These are phyloP conservation scores for Plebejus melissa DNA, from an alignment of 2,888 invertebrate species.

Conservation along the genomic window DNA sequence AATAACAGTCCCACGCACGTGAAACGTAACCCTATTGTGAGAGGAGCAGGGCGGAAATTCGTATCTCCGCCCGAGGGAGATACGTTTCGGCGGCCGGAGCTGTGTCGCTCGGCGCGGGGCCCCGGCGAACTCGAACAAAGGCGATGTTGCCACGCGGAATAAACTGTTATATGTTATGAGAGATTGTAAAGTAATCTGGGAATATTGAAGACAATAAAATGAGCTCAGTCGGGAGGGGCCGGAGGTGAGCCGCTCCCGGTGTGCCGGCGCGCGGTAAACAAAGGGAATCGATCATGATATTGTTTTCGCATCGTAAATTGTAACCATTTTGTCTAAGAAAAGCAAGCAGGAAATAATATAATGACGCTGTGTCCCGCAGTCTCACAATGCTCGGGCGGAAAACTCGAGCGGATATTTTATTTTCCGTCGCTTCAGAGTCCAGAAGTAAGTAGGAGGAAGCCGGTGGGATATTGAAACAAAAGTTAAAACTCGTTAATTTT, in stretches of 20 bases:
- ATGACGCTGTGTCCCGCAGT: not conserved
- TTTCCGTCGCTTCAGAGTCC: not conserved
- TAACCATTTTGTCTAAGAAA: conserved; percentile 7
- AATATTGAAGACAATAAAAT: conserved; percentile 79
- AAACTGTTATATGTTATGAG: conserved; percentile 77
- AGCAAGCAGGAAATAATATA: not conserved
- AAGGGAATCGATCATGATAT: conserved; percentile 38
- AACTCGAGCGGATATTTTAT: not conserved
- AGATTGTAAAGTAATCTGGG: conserved; percentile 76
- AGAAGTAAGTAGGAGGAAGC: not conserved
- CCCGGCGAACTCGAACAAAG: conserved; percentile 65
- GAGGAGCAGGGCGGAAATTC: conserved; percentile 31
- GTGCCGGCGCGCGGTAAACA: conserved; percentile 43
- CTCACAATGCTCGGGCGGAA: not conserved
- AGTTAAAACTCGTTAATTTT: conserved; percentile 75
- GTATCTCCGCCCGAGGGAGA: conserved; percentile 36
- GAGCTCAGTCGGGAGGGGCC: conserved; percentile 60
- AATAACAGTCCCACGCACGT: conserved; percentile 33
- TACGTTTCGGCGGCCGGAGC: conserved; percentile 50
- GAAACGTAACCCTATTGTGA: conserved; percentile 39
- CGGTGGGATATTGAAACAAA: conserved; percentile 19
- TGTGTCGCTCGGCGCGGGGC: conserved; percentile 74
- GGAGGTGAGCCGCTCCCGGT: conserved; percentile 46
- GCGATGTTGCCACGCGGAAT: conserved; percentile 77
- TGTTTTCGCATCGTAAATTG: conserved; percentile 25